Evolutionary conservation across 2,888 invertebrate genomes (phyloP), one percentile per base, ranked within the genome.

Genomic region (Hyposoter didymator): DNA sequence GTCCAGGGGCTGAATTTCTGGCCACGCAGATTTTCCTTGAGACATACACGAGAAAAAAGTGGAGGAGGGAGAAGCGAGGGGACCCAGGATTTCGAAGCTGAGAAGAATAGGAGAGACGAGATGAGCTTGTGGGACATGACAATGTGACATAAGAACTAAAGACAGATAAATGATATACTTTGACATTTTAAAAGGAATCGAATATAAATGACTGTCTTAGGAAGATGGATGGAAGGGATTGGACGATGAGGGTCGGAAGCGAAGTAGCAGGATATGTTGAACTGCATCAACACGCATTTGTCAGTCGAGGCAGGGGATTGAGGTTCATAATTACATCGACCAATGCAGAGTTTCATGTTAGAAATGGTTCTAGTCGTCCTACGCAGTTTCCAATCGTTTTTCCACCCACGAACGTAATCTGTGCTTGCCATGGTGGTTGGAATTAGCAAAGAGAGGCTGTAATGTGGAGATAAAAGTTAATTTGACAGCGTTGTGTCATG

Each of bases 1-100:
- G 28, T 76, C 67, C 76, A 76, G 76, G 79, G 89, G 49, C 17
- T 59, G 59, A 49, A 80, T 72, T 76, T 66, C 39, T 66, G 47
- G 39, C 52, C 64, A 52, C 17, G 17, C 55, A 72, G 59, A 70
- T 72, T 49, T 28, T 28, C 12, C 22, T 35, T 39, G 67, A 69
- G 28, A 5, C 12, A 28, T 28, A 28, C 28, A 64, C 14, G 45
- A 19, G 39, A 67, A 52, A 35, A 17, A 28, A 47, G 47, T 22
- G 32, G 47, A 55, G 28, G 70, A 0, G 43, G 55, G 43, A 28
- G 12, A 32, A 59, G 67, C 62, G 52, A 3, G 8, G 2, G 28
- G 14, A 39, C 28, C 4, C 14, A 2, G 67, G 62, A 35, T 45
- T 45, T 55, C 28, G 62, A 55, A 62, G 76, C 39, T n/a, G 4